Evolutionary conservation across 2,113 vertebrate genomes (phyloP).

Genomic region (Naja naja): DNA sequence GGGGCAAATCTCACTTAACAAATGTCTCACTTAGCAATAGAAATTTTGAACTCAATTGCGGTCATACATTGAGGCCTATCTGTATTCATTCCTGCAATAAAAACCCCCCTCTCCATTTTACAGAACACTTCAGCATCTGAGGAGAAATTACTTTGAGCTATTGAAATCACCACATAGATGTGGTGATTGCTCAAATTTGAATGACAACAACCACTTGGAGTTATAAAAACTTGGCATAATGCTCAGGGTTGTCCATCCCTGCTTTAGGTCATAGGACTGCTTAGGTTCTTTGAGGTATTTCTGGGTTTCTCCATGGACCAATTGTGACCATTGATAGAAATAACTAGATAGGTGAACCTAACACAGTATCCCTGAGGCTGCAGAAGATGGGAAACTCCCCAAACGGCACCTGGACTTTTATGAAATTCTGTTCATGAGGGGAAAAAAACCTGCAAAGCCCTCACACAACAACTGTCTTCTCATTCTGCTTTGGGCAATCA

Average conservation of each 20-base stretch:
- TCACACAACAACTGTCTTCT: not conserved
- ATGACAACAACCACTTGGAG: not conserved
- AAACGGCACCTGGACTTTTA: conserved; percentile 6
- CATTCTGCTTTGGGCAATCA: conserved; percentile 10
- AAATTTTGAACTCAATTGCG: not conserved
- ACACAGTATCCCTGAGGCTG: conserved; percentile 5
- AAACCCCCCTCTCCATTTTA: not conserved
- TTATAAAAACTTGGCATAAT: not conserved
- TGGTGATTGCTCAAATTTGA: not conserved
- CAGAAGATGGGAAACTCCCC: conserved; percentile 1
- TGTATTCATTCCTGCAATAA: not conserved
- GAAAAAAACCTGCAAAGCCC: not conserved
- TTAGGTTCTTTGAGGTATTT: not conserved
- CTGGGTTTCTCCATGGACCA: not conserved
- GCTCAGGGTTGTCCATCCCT: not conserved
- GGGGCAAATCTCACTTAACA: not conserved
- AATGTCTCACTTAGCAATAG: not conserved
- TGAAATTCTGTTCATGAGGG: conserved; percentile 5
- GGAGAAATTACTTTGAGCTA: not conserved
- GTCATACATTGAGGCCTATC: not conserved
- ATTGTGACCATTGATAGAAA: not conserved
- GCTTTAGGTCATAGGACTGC: not conserved
- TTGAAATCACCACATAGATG: not conserved
- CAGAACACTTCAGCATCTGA: not conserved
- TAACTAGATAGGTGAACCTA: not conserved